These are phyloP conservation scores for Drosophila koepferae DNA, from an alignment of 2,888 invertebrate genomes.

Conservation along the genomic window DNA sequence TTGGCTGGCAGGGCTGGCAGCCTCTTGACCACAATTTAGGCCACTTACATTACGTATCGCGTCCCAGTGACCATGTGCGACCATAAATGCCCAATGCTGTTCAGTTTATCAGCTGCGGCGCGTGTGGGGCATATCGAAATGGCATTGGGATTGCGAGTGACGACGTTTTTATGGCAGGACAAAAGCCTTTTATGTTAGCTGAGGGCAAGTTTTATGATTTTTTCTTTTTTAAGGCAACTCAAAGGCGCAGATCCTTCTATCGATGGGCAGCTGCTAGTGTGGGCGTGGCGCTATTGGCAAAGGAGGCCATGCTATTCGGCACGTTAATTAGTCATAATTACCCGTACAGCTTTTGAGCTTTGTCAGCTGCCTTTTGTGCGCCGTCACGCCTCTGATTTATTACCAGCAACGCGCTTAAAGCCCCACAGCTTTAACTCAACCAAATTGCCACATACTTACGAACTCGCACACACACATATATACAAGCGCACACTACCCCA, in stretches of 20 bases:
- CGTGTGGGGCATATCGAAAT: conserved; percentile 56
- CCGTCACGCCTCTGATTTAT: conserved; percentile 77
- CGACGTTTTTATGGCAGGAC: conserved; percentile 70
- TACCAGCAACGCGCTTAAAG: conserved; percentile 64
- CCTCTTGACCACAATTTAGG: conserved; percentile 76
- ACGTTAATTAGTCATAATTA: conserved; percentile 78
- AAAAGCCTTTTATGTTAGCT: conserved; percentile 71
- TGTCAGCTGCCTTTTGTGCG: conserved; percentile 75
- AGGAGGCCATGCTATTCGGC: conserved; percentile 30
- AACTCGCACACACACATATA: conserved; percentile 5
- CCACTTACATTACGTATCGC: conserved; percentile 69
- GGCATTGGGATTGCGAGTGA: conserved; percentile 50
- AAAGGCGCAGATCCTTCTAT: conserved; percentile 28
- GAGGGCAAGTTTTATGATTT: conserved; percentile 69
- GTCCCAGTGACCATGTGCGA: conserved; percentile 56
- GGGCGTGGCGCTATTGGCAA: not conserved
- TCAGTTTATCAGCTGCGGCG: conserved; percentile 47
- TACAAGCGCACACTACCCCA: conserved; percentile 12
- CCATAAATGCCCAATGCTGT: conserved; percentile 61
- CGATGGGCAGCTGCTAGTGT: conserved; percentile 31
- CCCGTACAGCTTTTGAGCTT: conserved; percentile 75
- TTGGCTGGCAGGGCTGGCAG: conserved; percentile 27
- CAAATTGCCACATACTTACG: conserved; percentile 42
- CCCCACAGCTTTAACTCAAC: conserved; percentile 62
- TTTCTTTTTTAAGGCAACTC: conserved; percentile 65